phyloP scores from a whole-genome alignment of 2,113 vertebrate genomes.

The Epinephelus lanceolatus region DNA sequence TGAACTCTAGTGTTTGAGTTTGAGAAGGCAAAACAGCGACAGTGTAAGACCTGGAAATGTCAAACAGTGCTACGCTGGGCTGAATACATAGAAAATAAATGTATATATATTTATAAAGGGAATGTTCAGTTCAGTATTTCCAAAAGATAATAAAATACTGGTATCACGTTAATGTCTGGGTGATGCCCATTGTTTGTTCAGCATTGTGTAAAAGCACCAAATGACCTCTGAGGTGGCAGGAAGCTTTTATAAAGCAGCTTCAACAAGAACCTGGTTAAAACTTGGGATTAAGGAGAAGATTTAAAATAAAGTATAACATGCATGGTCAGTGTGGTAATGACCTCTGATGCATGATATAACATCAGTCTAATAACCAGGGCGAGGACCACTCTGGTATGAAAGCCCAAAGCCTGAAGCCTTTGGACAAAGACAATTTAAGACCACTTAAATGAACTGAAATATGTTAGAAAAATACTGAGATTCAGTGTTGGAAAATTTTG shows the following conservation, averaged over 20 bases:
- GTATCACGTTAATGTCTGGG: background rate
- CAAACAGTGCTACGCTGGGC: background rate
- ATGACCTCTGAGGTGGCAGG: background rate
- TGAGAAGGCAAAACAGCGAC: slow-evolving; percentile 2
- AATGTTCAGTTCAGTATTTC: background rate
- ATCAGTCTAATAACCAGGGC: background rate
- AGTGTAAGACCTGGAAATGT: slow-evolving; percentile 5
- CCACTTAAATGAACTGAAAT: background rate
- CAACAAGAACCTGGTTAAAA: background rate
- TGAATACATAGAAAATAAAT: background rate
- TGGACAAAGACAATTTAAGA: background rate
- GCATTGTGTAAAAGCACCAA: background rate
- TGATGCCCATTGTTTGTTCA: background rate
- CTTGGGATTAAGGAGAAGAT: background rate
- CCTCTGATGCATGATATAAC: slow-evolving; percentile 5
- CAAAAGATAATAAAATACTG: background rate
- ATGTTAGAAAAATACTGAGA: background rate
- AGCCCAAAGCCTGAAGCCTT: background rate
- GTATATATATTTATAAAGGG: background rate
- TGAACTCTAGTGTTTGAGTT: slow-evolving; percentile 37
- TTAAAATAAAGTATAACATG: slow-evolving; percentile 1
- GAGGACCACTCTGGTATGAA: background rate
- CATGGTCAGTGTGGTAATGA: background rate
- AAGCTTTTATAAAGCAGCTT: background rate
- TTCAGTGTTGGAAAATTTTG: background rate